Conservation (phyloP, 2,113 vertebrate species). For the Pluvialis apricaria region DNA sequence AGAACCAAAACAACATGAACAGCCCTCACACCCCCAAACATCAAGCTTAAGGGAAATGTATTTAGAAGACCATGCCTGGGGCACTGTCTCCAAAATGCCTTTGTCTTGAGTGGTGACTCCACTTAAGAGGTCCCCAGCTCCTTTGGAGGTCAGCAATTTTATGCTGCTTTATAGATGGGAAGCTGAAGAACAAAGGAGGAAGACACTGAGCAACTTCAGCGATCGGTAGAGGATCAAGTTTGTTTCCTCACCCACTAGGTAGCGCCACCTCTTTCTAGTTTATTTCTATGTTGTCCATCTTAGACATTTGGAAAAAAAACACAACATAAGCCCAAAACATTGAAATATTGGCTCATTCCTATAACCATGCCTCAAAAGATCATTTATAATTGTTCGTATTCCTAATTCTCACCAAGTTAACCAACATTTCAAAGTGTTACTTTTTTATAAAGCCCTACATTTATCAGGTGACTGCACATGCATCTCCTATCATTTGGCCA, state of each 20-base stretch:
- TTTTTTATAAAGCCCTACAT: neutral
- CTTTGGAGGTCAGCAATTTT: neutral
- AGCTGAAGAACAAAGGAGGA: neutral
- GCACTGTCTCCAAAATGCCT: neutral
- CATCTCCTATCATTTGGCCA: neutral
- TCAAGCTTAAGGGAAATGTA: neutral
- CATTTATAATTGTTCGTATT: neutral
- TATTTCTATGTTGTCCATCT: neutral
- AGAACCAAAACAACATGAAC: neutral
- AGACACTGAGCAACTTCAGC: rapidly evolving
- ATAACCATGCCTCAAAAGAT: neutral
- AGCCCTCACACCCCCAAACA: neutral
- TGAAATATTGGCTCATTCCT: neutral
- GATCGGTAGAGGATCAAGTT: neutral
- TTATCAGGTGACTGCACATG: neutral
- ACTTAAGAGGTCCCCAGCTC: neutral
- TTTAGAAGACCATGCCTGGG: neutral
- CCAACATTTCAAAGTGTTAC: neutral
- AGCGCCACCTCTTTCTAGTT: neutral
- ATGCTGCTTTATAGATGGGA: neutral
- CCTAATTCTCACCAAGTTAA: neutral
- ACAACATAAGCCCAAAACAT: neutral
- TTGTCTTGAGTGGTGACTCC: neutral
- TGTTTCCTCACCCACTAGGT: neutral
- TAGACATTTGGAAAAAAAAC: neutral